Evolutionary conservation across 2,113 vertebrate genomes (phyloP).

Genomic region (Ammodytes marinus): DNA sequence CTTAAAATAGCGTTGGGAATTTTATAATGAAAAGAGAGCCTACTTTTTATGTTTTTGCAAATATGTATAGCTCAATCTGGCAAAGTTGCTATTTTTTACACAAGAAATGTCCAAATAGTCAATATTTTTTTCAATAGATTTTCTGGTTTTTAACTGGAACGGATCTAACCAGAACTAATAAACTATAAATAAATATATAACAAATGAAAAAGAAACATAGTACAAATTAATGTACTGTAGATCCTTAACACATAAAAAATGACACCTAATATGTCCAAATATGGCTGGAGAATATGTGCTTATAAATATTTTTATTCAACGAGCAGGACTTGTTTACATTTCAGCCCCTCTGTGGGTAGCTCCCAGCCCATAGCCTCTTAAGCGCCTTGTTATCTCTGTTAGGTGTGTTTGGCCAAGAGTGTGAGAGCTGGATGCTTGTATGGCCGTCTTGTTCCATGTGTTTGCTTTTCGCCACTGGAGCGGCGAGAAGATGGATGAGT

Average conservation of each 20-base stretch:
- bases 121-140: too few species aligned
- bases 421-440: conserved; percentile 66
- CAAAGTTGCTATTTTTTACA: background rate
- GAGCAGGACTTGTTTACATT: conserved; percentile 68
- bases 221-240: background rate
- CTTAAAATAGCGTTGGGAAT: too few species aligned
- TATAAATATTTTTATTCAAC: conserved; percentile 51
- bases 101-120: background rate
- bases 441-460: conserved; percentile 79
- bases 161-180: too few species aligned
- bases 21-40: too few species aligned
- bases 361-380: conserved; percentile 63
- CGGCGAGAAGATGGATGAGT: conserved; percentile 83
- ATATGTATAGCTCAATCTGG: background rate
- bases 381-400: conserved; percentile 76
- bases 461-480: conserved; percentile 81
- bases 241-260: background rate
- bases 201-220: background rate
- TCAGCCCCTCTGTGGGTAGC: conserved; percentile 36
- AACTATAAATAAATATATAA: too few species aligned
- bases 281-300: conserved; percentile 13
- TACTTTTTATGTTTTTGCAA: background rate
- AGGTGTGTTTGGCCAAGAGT: conserved; percentile 66
- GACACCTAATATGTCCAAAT: conserved; percentile 7
- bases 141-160: too few species aligned